Percentiles rank a stretch among this genome's conserved stretches.
Conservation (phyloP, 2,888 invertebrate species). For the Rhogogaster chlorosoma region DNA sequence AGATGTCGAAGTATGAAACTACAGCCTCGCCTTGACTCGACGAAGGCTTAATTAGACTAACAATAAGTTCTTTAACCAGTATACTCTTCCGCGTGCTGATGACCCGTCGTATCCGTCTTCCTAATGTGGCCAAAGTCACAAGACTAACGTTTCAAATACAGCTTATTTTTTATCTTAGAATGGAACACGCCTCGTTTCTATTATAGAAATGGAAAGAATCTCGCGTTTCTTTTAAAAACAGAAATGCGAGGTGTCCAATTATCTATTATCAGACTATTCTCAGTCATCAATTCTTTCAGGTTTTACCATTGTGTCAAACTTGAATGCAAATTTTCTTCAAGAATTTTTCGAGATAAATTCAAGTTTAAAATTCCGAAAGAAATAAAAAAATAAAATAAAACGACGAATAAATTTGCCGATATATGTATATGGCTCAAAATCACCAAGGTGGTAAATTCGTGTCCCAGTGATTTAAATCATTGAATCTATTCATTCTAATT, state of each 20-base stretch:
- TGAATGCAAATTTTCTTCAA: background rate
- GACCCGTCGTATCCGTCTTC: background rate
- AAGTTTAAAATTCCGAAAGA: background rate
- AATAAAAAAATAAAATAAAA: background rate
- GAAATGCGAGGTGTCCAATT: background rate
- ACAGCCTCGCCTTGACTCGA: background rate
- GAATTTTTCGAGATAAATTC: background rate
- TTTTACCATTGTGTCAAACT: background rate
- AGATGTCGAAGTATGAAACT: background rate
- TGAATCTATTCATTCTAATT: too few species aligned
- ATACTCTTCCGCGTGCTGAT: background rate
- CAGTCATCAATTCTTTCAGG: background rate
- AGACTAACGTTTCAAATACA: background rate
- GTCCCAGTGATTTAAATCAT: too few species aligned
- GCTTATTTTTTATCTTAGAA: background rate
- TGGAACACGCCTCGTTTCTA: background rate
- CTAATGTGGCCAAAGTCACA: background rate
- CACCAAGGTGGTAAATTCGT: too few species aligned
- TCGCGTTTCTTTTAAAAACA: background rate
- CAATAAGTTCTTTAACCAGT: background rate
- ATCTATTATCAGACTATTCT: background rate
- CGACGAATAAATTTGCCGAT: too few species aligned
- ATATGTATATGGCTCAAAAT: too few species aligned
- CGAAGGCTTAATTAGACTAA: background rate
- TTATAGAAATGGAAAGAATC: background rate